A percentile compares a stretch with the other conserved stretches of the same genome.
phyloP scores from a whole-genome alignment of 2,113 vertebrate species.

The Leptosomus discolor region DNA sequence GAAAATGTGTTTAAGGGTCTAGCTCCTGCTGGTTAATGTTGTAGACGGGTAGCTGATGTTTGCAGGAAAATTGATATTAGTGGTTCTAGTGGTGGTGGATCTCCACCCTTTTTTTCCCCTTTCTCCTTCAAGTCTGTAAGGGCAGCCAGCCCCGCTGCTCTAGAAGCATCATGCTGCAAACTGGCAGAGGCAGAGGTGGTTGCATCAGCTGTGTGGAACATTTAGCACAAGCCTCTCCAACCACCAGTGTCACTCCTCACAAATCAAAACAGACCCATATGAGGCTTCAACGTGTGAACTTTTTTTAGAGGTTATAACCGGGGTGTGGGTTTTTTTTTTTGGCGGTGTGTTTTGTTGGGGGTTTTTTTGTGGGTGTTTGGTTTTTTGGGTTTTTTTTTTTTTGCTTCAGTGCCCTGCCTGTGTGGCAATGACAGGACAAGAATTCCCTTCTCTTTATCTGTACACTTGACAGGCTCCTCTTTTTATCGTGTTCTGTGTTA shows the following conservation, averaged over 20 bases:
- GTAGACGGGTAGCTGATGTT: background rate
- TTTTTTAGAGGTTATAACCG: slow-evolving; percentile 20
- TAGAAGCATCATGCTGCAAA: slow-evolving; percentile 55
- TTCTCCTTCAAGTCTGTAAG: slow-evolving; percentile 8
- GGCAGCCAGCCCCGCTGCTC: slow-evolving; percentile 41
- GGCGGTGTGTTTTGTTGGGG: background rate
- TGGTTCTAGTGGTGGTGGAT: background rate
- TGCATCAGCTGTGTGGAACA: slow-evolving; percentile 57
- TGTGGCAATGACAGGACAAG: background rate
- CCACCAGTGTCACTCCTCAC: slow-evolving; percentile 34
- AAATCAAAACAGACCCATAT: slow-evolving; percentile 65
- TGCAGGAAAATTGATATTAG: background rate
- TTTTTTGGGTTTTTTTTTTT: background rate
- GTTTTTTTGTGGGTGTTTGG: background rate
- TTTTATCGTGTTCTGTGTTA: background rate
- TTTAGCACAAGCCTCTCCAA: slow-evolving; percentile 48
- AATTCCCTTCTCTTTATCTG: background rate
- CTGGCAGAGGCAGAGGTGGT: slow-evolving; percentile 57
- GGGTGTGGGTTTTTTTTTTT: background rate
- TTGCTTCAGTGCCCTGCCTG: background rate
- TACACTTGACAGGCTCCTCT: background rate
- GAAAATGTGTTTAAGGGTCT: background rate
- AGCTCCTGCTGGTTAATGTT: background rate
- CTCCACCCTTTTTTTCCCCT: background rate
- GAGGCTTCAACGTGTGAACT: slow-evolving; percentile 56